Percentiles rank a stretch among this genome's conserved stretches.
These are phyloP conservation scores for Agriopis leucophaearia DNA, from an alignment of 2,888 invertebrate genomes.

Conservation along the genomic window DNA sequence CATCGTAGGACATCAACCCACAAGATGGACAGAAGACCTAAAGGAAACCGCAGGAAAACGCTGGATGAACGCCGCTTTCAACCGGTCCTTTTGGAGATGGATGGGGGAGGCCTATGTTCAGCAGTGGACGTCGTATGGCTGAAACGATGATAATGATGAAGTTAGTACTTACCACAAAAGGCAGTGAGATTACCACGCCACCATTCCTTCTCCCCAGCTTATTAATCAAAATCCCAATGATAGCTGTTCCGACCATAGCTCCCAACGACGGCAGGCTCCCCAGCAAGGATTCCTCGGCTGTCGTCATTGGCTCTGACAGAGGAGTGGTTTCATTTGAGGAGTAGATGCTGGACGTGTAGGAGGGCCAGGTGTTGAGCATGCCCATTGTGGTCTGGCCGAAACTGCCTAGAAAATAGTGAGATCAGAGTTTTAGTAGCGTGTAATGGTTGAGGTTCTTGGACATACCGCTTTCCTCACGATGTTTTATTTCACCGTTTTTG, in stretches of 20 bases:
- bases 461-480: no score
- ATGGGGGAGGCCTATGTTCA: no score
- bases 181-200: constrained; percentile 81
- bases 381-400: constrained; percentile 67
- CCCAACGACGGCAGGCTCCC: constrained; percentile 85
- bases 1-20: no score
- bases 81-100: no score
- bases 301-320: constrained; percentile 74
- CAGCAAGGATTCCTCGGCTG: constrained; percentile 82
- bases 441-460: no score
- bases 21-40: no score
- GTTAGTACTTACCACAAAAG: constrained; percentile 67
- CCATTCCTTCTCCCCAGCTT: constrained; percentile 83
- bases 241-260: constrained; percentile 79
- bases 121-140: no score
- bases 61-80: no score
- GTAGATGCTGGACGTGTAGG: constrained; percentile 81
- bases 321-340: constrained; percentile 72
- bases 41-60: no score
- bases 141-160: no score
- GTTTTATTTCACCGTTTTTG: no score
- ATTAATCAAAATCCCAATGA: constrained; percentile 79
- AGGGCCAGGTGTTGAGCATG: constrained; percentile 84
- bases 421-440: not conserved
- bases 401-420: constrained; percentile 56